Evolutionary conservation across 2,888 invertebrate genomes (phyloP), one percentile per base, ranked within the genome.

Genomic region (Steinernema scapterisci): DNA sequence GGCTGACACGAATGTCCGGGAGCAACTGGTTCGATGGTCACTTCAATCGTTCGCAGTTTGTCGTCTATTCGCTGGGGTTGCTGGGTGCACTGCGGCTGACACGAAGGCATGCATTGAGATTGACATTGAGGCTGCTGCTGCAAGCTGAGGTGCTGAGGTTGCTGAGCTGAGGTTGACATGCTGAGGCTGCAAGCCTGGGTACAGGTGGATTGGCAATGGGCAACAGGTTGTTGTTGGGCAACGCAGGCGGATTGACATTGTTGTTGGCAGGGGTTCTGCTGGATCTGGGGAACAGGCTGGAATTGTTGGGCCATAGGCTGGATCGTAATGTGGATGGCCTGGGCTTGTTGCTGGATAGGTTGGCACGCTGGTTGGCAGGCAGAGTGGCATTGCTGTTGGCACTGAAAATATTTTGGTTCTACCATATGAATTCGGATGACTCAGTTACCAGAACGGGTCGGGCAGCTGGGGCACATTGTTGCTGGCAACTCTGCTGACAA

Each of bases 201-300:
- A 19, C 48, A 63, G 31, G 63, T 63, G 31, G 31, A 31, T 27
- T 63, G 63, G 31, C 63, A 63, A 2, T 13, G 31, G 6, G 6
- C 9, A 3, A 63, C 13, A 3, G 63, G 63, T 31, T 63, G 63
- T 1, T 38, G 9, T 16, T 63, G 63, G 38, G 63, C 63, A 16
- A 31, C 27, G 63, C 63, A 63, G n/a, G 63, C 63, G 5, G 63
- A n/a, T 31, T 63, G 63, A 27, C 63, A 63, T 25, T 63, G 31
- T n/a, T 63, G 63, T 16, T 63, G 63, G 31, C 63, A 63, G 1
- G 63, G 63, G 38, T 63, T 63, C 31, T 63, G 63, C 27, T 63
- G 63, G 54, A 54, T 48, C 48, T 48, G 48, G 48, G 48, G 48
- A 2, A 54, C 25, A 16, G 63, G 31, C 16, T 27, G 48, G n/a